phyloP scores from a whole-genome alignment of 2,888 invertebrate species.

The Spatulosminthurus flaviceps region DNA sequence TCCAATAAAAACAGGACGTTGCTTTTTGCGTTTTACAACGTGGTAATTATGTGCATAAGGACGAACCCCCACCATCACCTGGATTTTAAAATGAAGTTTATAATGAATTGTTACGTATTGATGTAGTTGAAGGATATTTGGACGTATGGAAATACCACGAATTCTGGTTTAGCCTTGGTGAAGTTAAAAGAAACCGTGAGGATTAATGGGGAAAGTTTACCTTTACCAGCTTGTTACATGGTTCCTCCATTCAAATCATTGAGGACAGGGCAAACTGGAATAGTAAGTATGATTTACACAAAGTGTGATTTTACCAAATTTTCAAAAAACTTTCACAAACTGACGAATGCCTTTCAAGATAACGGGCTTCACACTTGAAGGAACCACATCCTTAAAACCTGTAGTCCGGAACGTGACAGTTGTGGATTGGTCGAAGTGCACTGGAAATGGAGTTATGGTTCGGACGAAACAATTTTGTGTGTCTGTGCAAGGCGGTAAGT shows the following conservation, averaged over 20 bases:
- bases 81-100: not conserved
- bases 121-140: conserved; percentile 25
- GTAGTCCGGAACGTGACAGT: not conserved
- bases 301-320: not conserved
- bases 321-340: not conserved
- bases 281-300: not conserved
- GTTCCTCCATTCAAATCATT: not conserved
- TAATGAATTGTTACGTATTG: too few relatives aligned
- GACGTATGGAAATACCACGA: not conserved
- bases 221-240: conserved; percentile 2
- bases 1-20: not conserved
- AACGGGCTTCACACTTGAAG: not conserved
- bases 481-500: not conserved
- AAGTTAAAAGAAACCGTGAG: not conserved
- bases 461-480: not conserved
- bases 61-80: too few relatives aligned
- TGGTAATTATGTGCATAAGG: too few relatives aligned
- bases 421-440: not conserved
- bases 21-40: not conserved
- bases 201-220: not conserved
- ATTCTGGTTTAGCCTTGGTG: not conserved
- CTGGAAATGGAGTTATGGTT: not conserved
- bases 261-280: not conserved
- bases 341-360: not conserved
- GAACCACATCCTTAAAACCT: not conserved